Percentiles rank a stretch among this genome's conserved stretches.
Evolutionary conservation across 2,113 vertebrate species (phyloP).

Genomic region (Trochalopteron elliotii): DNA sequence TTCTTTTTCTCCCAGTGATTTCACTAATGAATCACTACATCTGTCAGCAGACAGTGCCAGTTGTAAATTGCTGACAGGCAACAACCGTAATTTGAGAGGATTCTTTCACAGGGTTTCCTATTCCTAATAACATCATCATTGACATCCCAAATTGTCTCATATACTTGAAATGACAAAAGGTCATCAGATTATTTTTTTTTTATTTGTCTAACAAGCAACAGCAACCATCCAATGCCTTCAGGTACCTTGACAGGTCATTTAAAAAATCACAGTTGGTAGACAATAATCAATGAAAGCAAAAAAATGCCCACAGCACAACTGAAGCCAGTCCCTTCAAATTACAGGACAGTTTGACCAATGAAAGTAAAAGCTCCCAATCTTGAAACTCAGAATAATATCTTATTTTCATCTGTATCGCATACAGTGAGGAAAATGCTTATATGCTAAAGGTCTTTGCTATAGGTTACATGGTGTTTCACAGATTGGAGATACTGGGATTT

Average conservation of each 20-base stretch:
- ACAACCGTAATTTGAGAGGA: neutral
- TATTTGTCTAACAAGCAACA: neutral
- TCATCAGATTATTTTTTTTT: neutral
- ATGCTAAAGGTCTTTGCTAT: neutral
- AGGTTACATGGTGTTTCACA: neutral
- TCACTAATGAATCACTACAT: neutral
- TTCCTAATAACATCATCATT: neutral
- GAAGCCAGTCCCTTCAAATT: neutral
- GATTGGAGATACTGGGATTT: neutral
- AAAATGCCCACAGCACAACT: neutral
- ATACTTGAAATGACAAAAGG: neutral
- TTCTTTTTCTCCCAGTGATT: neutral
- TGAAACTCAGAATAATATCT: neutral
- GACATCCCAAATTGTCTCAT: neutral
- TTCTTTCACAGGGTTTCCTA: neutral
- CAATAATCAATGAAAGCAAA: neutral
- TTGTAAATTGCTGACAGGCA: neutral
- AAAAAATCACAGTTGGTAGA: neutral
- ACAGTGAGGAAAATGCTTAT: neutral
- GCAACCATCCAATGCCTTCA: neutral
- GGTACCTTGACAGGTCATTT: neutral
- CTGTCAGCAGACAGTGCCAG: neutral
- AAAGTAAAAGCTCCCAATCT: neutral
- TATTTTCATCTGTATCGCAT: rapidly evolving
- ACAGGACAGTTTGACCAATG: neutral